A percentile compares a stretch with the other conserved stretches of the same genome.
Conservation (phyloP, 2,888 invertebrate genomes). For the Cyclophora albipunctata region DNA sequence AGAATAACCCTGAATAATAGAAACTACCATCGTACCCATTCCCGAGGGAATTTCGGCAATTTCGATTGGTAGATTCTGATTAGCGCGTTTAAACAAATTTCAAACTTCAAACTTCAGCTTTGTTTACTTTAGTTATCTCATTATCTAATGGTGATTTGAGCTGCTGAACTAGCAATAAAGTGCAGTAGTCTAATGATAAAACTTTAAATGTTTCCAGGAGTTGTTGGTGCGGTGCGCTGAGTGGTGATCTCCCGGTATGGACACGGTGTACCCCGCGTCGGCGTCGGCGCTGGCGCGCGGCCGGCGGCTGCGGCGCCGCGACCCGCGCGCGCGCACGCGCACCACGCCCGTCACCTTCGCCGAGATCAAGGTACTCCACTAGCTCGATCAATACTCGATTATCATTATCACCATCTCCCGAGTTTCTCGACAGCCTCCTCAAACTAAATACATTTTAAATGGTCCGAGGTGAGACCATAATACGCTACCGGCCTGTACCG, state of each 20-base stretch:
- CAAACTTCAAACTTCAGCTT: too few relatives aligned
- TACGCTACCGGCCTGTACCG: background rate
- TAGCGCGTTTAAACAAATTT: background rate
- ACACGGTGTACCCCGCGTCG: conserved; percentile 81
- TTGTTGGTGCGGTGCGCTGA: too few relatives aligned
- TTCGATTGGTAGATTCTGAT: background rate
- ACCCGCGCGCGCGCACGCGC: conserved; percentile 67
- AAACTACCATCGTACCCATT: background rate
- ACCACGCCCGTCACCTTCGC: conserved; percentile 85
- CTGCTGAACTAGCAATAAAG: too few relatives aligned
- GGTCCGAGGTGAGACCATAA: background rate
- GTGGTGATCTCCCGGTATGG: conserved; percentile 48
- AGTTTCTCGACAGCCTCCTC: too few relatives aligned
- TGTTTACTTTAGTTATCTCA: too few relatives aligned
- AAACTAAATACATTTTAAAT: too few relatives aligned
- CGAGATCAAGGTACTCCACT: conserved; percentile 77
- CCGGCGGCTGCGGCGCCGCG: conserved; percentile 41
- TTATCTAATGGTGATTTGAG: too few relatives aligned
- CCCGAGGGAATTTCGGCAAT: background rate
- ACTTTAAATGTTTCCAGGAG: too few relatives aligned
- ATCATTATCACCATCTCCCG: too few relatives aligned
- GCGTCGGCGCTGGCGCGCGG: conserved; percentile 77
- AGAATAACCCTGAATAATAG: too few relatives aligned
- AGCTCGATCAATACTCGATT: background rate
- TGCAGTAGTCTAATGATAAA: too few relatives aligned